Conservation (phyloP, 2,888 invertebrate species). For the Automeris io region DNA sequence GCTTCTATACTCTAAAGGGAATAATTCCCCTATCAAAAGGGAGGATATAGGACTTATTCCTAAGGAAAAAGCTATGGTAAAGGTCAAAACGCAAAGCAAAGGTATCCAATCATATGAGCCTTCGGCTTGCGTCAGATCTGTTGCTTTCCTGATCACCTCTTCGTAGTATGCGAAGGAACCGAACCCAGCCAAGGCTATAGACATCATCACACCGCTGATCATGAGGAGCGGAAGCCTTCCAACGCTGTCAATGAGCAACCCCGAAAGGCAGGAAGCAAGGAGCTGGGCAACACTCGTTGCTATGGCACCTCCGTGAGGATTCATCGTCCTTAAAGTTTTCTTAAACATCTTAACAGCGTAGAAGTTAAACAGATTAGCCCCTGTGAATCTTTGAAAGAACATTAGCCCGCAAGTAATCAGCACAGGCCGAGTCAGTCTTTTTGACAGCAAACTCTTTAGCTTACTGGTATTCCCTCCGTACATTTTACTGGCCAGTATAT, state of each 20-base stretch:
- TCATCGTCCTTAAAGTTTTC: slow-evolving; percentile 86
- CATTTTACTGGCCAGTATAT: slow-evolving; percentile 75
- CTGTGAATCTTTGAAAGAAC: slow-evolving; percentile 91
- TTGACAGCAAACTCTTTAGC: slow-evolving; percentile 54
- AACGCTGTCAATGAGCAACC: slow-evolving; percentile 89
- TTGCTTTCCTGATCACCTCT: slow-evolving; percentile 68
- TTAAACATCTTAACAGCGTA: slow-evolving; percentile 92
- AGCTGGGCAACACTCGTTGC: slow-evolving; percentile 90
- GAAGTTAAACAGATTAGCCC: slow-evolving; percentile 89
- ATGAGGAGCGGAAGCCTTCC: slow-evolving; percentile 89
- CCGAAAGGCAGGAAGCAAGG: slow-evolving; percentile 87
- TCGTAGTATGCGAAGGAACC: slow-evolving; percentile 91
- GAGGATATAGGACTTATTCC: slow-evolving; percentile 87
- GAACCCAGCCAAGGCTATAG: slow-evolving; percentile 87
- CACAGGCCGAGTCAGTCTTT: slow-evolving; percentile 80
- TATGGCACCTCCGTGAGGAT: slow-evolving; percentile 89
- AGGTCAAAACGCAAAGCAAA: slow-evolving; percentile 87
- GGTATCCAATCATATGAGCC: slow-evolving; percentile 88
- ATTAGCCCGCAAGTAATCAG: slow-evolving; percentile 90
- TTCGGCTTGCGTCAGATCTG: slow-evolving; percentile 44
- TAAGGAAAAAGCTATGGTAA: slow-evolving; percentile 89
- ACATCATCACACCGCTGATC: slow-evolving; percentile 90
- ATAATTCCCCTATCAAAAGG: slow-evolving; percentile 82
- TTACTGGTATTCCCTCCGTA: slow-evolving; percentile 51
- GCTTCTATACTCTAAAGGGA: slow-evolving; percentile 83